These are phyloP conservation scores for Orchestes rusci DNA, from an alignment of 2,888 invertebrate species.

Conservation along the genomic window DNA sequence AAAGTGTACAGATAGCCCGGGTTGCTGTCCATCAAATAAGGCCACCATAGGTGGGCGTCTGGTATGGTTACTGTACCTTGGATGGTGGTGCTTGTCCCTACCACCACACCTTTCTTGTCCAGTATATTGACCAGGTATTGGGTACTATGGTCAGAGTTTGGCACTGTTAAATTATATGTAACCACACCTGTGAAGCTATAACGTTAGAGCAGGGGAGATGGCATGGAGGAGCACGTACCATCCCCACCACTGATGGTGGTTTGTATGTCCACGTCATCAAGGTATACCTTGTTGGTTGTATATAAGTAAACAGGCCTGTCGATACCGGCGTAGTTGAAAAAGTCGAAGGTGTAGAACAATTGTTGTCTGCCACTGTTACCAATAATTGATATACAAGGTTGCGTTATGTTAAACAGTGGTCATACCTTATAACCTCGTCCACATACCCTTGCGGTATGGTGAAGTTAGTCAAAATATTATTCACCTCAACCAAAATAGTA, in stretches of 20 bases:
- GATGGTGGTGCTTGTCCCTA: slow-evolving; percentile 52
- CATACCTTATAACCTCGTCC: slow-evolving; percentile 9
- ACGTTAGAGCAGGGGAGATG: no score
- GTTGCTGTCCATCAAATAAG: slow-evolving; percentile 71
- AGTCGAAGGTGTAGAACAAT: slow-evolving; percentile 85
- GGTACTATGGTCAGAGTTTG: background rate
- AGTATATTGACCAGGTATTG: slow-evolving; percentile 13
- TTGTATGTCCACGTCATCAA: slow-evolving; percentile 75
- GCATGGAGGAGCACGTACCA: no score
- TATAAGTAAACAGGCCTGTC: slow-evolving; percentile 86
- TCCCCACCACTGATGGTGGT: slow-evolving; percentile 51
- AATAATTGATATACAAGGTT: background rate
- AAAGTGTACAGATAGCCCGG: slow-evolving; percentile 84
- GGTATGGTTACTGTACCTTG: slow-evolving; percentile 42
- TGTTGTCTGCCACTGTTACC: slow-evolving; percentile 15
- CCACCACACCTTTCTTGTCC: slow-evolving; percentile 15
- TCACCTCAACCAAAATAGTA: slow-evolving; percentile 84
- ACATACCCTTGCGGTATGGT: slow-evolving; percentile 82
- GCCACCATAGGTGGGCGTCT: slow-evolving; percentile 84
- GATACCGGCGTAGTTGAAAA: slow-evolving; percentile 97
- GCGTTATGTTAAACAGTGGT: background rate
- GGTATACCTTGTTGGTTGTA: slow-evolving; percentile 72
- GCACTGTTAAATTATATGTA: slow-evolving; percentile 9
- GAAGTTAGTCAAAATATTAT: slow-evolving; percentile 78
- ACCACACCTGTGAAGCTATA: slow-evolving; percentile 3